These are phyloP conservation scores for Orthonychiurus folsomi DNA, from an alignment of 2,888 invertebrate species.

Conservation along the genomic window DNA sequence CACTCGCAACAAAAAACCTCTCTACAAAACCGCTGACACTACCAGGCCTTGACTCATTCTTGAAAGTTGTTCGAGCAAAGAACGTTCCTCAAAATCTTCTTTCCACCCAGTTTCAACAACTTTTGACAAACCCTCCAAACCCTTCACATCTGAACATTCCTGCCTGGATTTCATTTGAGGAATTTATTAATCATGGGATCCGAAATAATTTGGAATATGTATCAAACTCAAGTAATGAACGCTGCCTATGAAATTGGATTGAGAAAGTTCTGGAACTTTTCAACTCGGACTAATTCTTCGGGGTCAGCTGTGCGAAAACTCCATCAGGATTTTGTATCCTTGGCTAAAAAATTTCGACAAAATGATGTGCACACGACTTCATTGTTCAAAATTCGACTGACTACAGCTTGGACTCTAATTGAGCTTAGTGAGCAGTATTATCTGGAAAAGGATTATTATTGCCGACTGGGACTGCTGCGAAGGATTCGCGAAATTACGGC, in stretches of 20 bases:
- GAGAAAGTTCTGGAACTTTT: not conserved
- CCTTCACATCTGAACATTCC: no score
- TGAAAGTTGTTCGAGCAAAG: not conserved
- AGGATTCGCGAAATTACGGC: not conserved
- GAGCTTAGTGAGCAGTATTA: not conserved
- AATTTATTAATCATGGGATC: no score
- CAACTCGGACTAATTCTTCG: not conserved
- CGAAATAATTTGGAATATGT: not conserved
- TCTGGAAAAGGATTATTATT: not conserved
- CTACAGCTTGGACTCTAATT: not conserved
- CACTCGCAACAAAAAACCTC: no score
- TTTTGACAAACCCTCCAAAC: not conserved
- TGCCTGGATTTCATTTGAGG: no score
- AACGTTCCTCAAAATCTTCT: not conserved
- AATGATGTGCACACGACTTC: not conserved
- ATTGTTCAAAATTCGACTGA: not conserved
- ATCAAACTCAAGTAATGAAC: not conserved
- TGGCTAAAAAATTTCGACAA: not conserved
- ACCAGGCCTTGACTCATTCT: not conserved
- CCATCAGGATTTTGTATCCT: not conserved
- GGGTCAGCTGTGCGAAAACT: not conserved
- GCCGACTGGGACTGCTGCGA: not conserved
- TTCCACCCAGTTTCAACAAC: not conserved
- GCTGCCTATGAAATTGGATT: not conserved
- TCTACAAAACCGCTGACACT: no score